Evolutionary conservation across 1,140 invertebrate genomes (phyloP).

Genomic region (Drosophila navojoa): DNA sequence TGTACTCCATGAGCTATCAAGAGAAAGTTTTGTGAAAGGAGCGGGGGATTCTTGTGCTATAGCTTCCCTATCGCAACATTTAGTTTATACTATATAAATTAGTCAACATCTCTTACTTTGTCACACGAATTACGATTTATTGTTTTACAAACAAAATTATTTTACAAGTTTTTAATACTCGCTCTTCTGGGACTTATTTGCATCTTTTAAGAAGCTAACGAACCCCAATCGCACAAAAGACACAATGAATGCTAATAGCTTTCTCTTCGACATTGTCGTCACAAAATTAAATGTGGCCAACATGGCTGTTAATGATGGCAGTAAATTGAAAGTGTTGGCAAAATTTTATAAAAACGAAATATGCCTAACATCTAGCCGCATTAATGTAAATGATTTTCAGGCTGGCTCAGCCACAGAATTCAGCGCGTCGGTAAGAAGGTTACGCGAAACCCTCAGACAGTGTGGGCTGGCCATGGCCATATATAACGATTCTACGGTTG

Average conservation of each 20-base stretch:
- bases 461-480: constrained; percentile 41
- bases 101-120: background rate
- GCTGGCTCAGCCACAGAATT: constrained; percentile 9
- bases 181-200: background rate
- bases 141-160: constrained; percentile 6
- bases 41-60: no score
- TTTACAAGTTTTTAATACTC: constrained; percentile 24
- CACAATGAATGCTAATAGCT: constrained; percentile 9
- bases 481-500: background rate
- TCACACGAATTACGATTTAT: background rate
- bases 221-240: background rate
- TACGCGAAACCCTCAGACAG: constrained; percentile 7
- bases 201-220: background rate
- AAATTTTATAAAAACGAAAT: constrained; percentile 25
- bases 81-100: no score
- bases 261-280: constrained; percentile 52
- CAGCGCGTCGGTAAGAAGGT: background rate
- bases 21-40: no score
- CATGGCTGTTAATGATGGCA: background rate
- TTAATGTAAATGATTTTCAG: constrained; percentile 55
- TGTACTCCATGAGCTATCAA: no score
- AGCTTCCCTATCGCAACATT: no score
- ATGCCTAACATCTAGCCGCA: constrained; percentile 30
- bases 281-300: constrained; percentile 6
- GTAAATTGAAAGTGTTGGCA: constrained; percentile 14